phyloP scores from a whole-genome alignment of 2,888 invertebrate genomes.

The Odiellus spinosus region DNA sequence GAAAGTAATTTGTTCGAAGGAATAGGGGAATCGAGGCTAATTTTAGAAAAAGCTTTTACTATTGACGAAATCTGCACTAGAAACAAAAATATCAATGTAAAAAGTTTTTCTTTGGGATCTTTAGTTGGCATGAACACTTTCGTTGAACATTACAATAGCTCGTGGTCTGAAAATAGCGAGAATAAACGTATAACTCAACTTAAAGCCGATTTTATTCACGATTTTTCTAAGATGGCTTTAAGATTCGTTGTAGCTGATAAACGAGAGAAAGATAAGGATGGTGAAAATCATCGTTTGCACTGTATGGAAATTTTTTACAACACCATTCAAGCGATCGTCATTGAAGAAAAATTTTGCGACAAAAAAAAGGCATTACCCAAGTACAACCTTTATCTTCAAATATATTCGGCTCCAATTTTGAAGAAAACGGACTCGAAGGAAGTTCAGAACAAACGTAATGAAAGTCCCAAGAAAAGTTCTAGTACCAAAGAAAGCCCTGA shows the following conservation, averaged over 20 bases:
- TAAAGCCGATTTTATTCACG: constrained; percentile 11
- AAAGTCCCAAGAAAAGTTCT: too few species aligned
- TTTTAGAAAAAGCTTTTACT: too few species aligned
- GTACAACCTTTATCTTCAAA: too few species aligned
- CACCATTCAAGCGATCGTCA: background rate
- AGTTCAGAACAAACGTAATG: too few species aligned
- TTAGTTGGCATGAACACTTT: constrained; percentile 13
- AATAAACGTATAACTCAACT: constrained; percentile 4
- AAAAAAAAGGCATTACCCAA: too few species aligned
- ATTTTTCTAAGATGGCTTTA: constrained; percentile 3
- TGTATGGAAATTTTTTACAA: background rate
- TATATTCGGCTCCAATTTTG: too few species aligned
- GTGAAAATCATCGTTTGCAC: background rate
- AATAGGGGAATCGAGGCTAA: too few species aligned
- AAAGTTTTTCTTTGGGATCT: constrained; percentile 15
- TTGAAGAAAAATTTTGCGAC: background rate
- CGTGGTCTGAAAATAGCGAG: background rate
- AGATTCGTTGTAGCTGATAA: background rate
- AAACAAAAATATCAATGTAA: background rate
- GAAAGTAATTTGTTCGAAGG: too few species aligned
- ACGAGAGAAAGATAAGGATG: background rate
- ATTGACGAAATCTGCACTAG: too few species aligned
- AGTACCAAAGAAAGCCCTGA: too few species aligned
- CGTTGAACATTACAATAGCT: constrained; percentile 15
- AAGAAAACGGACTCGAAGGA: too few species aligned